phyloP scores from a whole-genome alignment of 2,888 invertebrate species.

The Chloroclystis v-ata region DNA sequence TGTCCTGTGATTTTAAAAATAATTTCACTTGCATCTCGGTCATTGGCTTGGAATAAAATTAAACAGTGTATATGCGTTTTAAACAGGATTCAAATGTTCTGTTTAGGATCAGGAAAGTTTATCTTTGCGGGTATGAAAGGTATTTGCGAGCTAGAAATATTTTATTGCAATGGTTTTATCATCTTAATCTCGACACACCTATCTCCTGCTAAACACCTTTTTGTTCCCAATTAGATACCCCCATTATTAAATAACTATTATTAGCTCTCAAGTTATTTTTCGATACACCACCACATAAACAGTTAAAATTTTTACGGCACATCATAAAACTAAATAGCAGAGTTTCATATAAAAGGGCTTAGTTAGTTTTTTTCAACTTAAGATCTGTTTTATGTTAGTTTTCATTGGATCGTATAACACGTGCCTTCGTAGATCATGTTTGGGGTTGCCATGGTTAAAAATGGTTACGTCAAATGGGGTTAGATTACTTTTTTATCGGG shows the following conservation, averaged over 20 bases:
- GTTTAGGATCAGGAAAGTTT: constrained; percentile 42
- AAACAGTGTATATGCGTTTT: constrained; percentile 70
- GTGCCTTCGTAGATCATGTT: constrained; percentile 58
- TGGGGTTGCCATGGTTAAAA: constrained; percentile 57
- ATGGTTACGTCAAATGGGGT: constrained; percentile 58
- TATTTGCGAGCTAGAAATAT: no score
- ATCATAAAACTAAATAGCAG: constrained; percentile 44
- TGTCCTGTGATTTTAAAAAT: constrained; percentile 36
- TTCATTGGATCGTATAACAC: constrained; percentile 56
- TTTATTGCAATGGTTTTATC: no score
- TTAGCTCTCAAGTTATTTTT: constrained; percentile 18
- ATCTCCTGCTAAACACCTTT: not conserved
- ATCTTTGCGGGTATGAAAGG: constrained; percentile 1
- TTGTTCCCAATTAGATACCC: not conserved
- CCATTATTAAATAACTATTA: constrained; percentile 12
- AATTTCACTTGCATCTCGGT: constrained; percentile 41
- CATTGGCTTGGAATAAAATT: constrained; percentile 72
- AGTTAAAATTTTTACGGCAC: constrained; percentile 37
- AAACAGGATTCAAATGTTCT: constrained; percentile 55
- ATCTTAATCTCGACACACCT: no score
- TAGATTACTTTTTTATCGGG: constrained; percentile 55
- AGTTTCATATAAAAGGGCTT: constrained; percentile 35
- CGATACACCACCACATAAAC: constrained; percentile 28
- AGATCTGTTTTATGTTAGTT: constrained; percentile 54
- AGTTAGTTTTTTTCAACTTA: constrained; percentile 33